These are phyloP conservation scores for Pseudomyrmex cubaensis DNA, from an alignment of 1,140 invertebrate species.

Conservation along the genomic window DNA sequence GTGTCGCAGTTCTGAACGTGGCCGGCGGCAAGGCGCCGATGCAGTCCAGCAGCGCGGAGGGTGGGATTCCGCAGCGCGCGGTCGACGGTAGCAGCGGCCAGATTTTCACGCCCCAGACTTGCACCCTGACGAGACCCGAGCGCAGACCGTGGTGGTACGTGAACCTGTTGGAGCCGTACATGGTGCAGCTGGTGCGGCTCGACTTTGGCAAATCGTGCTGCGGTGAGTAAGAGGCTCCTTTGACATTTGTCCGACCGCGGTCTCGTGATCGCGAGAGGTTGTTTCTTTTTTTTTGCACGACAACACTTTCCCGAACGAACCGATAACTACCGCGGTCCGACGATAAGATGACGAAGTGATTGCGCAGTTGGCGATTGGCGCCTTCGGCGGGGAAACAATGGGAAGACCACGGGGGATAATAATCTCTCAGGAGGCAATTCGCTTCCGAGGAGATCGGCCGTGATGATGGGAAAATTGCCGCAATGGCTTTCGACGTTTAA, in stretches of 20 bases:
- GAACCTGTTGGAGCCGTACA: constrained; percentile 96
- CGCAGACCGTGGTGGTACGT: constrained; percentile 97
- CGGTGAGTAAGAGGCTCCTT: constrained; percentile 87
- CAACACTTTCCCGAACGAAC: too few relatives aligned
- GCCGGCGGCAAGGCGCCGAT: constrained; percentile 97
- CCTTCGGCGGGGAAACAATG: too few relatives aligned
- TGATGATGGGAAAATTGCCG: constrained; percentile 2
- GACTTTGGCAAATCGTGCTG: constrained; percentile 97
- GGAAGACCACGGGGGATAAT: background rate
- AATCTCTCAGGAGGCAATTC: background rate
- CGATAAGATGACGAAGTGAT: too few relatives aligned
- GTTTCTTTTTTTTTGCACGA: background rate
- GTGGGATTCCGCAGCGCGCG: constrained; percentile 95
- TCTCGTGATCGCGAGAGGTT: background rate
- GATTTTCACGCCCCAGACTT: constrained; percentile 93
- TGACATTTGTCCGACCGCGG: constrained; percentile 20
- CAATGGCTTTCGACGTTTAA: constrained; percentile 46
- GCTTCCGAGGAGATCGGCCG: constrained; percentile 1
- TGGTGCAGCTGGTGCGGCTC: constrained; percentile 96
- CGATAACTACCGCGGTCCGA: too few relatives aligned
- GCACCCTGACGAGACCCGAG: constrained; percentile 94
- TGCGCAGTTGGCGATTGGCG: too few relatives aligned
- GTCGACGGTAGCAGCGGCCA: constrained; percentile 96
- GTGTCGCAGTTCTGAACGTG: constrained; percentile 94
- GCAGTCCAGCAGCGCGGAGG: constrained; percentile 94